These are phyloP conservation scores for Brachionus calyciflorus DNA, from an alignment of 1,140 invertebrate genomes.

Conservation along the genomic window DNA sequence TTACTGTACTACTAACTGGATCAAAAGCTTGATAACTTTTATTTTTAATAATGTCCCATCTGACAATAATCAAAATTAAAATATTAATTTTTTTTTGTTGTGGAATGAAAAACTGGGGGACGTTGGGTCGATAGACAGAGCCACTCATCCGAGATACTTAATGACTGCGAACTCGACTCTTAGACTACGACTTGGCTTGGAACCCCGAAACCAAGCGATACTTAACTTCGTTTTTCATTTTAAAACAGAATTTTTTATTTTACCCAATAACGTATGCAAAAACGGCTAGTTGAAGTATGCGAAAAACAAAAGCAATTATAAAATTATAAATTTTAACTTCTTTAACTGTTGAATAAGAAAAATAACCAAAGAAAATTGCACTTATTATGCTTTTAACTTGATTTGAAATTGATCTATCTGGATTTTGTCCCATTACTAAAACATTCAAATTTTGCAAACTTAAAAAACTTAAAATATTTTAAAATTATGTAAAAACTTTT, in stretches of 20 bases:
- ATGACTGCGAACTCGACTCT: no score
- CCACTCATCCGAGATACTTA: no score
- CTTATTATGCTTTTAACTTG: background rate
- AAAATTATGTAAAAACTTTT: no score
- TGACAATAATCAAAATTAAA: background rate
- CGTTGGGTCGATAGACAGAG: no score
- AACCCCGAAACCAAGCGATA: no score
- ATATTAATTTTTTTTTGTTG: no score
- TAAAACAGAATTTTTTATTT: no score
- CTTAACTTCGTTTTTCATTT: no score
- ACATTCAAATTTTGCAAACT: background rate
- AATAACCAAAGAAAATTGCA: slow-evolving; percentile 22
- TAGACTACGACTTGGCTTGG: no score
- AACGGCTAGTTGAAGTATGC: slow-evolving; percentile 62
- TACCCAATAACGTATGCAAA: slow-evolving; percentile 62
- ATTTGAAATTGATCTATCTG: background rate
- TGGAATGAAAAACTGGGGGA: no score
- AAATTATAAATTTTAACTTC: slow-evolving; percentile 47
- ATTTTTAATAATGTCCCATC: slow-evolving; percentile 62
- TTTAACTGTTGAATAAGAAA: slow-evolving; percentile 35
- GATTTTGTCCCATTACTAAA: background rate
- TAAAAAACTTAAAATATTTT: no score
- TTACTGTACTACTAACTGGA: slow-evolving; percentile 60
- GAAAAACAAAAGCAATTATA: slow-evolving; percentile 62
- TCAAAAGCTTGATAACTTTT: slow-evolving; percentile 65